Evolutionary conservation across 2,113 vertebrate genomes (phyloP).

Genomic region (Petromus typicus): DNA sequence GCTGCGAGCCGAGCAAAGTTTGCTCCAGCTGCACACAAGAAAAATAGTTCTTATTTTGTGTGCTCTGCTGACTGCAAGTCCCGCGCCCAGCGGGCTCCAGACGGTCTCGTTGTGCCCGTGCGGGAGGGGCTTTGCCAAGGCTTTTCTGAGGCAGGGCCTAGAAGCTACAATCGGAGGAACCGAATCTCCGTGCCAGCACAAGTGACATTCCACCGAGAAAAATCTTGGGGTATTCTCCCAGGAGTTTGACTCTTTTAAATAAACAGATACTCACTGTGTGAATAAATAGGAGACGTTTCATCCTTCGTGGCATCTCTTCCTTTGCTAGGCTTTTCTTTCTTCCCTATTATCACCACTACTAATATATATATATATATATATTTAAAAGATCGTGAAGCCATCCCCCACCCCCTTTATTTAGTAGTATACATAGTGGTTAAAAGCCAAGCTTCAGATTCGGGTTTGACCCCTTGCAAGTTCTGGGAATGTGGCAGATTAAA

Average conservation of each 20-base stretch:
- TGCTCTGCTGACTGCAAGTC: neutral
- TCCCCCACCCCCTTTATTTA: conserved; percentile 28
- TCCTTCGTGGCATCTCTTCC: conserved; percentile 18
- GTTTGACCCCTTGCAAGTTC: neutral
- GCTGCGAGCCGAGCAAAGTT: conserved; percentile 35
- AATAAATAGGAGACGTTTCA: conserved; percentile 39
- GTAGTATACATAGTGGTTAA: neutral
- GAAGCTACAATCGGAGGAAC: neutral
- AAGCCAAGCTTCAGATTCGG: conserved; percentile 29
- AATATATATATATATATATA: neutral
- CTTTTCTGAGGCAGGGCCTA: conserved; percentile 32
- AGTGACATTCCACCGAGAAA: conserved; percentile 66
- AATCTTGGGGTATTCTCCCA: conserved; percentile 32
- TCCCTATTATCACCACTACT: neutral
- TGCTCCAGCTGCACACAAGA: conserved; percentile 54
- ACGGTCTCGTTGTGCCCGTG: neutral
- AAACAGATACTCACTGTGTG: conserved; percentile 42
- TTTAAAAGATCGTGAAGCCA: neutral
- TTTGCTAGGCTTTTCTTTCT: neutral
- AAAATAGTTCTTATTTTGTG: conserved; percentile 66
- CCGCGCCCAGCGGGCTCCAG: neutral
- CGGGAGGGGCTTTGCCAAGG: conserved; percentile 9
- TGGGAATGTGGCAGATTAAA: neutral
- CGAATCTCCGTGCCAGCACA: conserved; percentile 47
- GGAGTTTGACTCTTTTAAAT: conserved; percentile 47